These are phyloP conservation scores for Pangasius mekongensis DNA, from an alignment of 2,797 vertebrate species.

Conservation along the genomic window DNA sequence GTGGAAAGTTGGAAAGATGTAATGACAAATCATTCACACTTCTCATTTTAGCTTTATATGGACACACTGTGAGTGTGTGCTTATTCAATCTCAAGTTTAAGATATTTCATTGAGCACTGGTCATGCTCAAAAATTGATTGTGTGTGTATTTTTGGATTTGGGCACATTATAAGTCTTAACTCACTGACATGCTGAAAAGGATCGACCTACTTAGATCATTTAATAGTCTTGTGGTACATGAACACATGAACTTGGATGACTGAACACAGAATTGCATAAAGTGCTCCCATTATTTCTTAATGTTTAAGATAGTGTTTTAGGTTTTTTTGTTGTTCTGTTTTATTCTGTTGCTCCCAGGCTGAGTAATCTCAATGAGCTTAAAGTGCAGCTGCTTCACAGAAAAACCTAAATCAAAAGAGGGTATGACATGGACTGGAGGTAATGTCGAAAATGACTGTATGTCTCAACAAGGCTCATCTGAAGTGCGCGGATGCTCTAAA, in stretches of 20 bases:
- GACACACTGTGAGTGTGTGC: constrained; percentile 57
- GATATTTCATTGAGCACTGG: constrained; percentile 27
- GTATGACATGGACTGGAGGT: constrained; percentile 1
- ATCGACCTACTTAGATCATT: neutral
- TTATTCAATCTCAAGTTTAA: constrained; percentile 65
- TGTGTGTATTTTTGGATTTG: constrained; percentile 38
- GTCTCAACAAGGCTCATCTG: constrained; percentile 4
- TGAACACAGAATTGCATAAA: neutral
- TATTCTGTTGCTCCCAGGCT: neutral
- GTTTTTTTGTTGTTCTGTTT: neutral
- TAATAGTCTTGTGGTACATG: too few relatives aligned
- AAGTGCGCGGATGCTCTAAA: constrained; percentile 21
- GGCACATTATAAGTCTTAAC: neutral
- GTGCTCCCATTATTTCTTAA: neutral
- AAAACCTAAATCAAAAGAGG: neutral
- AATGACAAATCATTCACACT: constrained; percentile 24
- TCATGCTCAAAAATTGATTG: constrained; percentile 48
- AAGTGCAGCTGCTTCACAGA: neutral
- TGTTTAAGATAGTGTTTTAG: neutral
- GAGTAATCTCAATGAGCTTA: neutral
- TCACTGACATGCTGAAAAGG: neutral
- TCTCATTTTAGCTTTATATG: constrained; percentile 74
- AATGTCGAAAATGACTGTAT: constrained; percentile 18
- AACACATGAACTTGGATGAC: neutral
- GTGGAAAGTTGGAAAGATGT: constrained; percentile 33